These are phyloP conservation scores for Hippocampus zosterae DNA, from an alignment of 2,113 vertebrate genomes.

Conservation along the genomic window DNA sequence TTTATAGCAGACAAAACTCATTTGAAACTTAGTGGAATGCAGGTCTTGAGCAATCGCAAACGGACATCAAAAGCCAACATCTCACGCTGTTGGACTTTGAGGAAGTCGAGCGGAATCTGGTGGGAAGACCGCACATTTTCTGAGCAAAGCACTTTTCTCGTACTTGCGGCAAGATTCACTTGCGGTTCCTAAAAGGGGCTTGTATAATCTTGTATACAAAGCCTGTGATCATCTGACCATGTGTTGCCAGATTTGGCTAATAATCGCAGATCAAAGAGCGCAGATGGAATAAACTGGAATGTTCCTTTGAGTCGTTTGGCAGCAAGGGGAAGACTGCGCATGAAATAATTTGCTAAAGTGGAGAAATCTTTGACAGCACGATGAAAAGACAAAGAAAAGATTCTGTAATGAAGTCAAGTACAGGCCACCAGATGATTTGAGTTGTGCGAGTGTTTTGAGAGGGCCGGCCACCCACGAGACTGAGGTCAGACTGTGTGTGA, in stretches of 20 bases:
- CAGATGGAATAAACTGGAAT: conserved; percentile 13
- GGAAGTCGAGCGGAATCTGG: background rate
- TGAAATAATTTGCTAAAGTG: conserved; percentile 28
- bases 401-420: conserved; percentile 41
- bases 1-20: too few species aligned
- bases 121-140: background rate
- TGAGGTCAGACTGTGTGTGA: conserved; percentile 49
- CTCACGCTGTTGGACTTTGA: background rate
- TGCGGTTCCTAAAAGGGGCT: conserved; percentile 4
- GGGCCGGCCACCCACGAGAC: conserved; percentile 50
- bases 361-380: conserved; percentile 24
- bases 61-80: background rate
- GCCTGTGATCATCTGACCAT: background rate
- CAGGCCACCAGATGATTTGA: conserved; percentile 45
- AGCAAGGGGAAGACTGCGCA: conserved; percentile 3
- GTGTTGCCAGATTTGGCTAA: conserved; percentile 3
- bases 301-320: conserved; percentile 16
- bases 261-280: conserved; percentile 5
- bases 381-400: conserved; percentile 31
- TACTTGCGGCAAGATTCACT: background rate
- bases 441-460: conserved; percentile 37
- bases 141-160: background rate
- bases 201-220: conserved; percentile 10
- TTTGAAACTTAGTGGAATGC: too few species aligned
- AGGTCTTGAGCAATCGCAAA: background rate